A percentile compares a stretch with the other conserved stretches of the same genome.
Conservation (phyloP, 2,113 vertebrate species). For the Spermophilus dauricus region DNA sequence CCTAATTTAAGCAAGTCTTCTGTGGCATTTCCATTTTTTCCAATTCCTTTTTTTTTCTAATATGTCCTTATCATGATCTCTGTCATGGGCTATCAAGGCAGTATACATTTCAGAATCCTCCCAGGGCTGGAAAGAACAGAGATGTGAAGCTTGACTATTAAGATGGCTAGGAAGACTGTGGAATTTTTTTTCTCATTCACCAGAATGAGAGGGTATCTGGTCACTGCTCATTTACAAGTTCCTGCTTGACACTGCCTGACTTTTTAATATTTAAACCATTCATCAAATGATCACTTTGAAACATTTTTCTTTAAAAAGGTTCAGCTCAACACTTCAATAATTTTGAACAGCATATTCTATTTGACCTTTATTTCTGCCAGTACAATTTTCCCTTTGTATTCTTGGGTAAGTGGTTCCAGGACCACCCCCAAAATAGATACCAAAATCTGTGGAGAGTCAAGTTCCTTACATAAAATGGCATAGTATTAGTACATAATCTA, state of each 20-base stretch:
- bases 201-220: background rate
- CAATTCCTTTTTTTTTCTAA: background rate
- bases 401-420: background rate
- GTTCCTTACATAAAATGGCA: background rate
- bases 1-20: background rate
- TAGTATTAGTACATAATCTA: background rate
- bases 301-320: background rate
- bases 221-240: background rate
- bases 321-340: background rate
- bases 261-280: background rate
- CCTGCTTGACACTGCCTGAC: background rate
- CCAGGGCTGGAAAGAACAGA: background rate
- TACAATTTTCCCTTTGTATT: background rate
- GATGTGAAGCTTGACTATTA: background rate
- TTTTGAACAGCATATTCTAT: background rate
- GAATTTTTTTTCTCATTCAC: background rate
- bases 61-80: background rate
- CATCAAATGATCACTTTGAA: background rate
- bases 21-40: conserved; percentile 56
- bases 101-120: background rate
- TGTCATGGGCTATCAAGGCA: background rate
- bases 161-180: background rate
- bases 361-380: background rate
- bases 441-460: background rate
- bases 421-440: background rate